A percentile compares a stretch with the other conserved stretches of the same genome.
phyloP scores from a whole-genome alignment of 2,797 vertebrate genomes.

The Lithobates sylvaticus region DNA sequence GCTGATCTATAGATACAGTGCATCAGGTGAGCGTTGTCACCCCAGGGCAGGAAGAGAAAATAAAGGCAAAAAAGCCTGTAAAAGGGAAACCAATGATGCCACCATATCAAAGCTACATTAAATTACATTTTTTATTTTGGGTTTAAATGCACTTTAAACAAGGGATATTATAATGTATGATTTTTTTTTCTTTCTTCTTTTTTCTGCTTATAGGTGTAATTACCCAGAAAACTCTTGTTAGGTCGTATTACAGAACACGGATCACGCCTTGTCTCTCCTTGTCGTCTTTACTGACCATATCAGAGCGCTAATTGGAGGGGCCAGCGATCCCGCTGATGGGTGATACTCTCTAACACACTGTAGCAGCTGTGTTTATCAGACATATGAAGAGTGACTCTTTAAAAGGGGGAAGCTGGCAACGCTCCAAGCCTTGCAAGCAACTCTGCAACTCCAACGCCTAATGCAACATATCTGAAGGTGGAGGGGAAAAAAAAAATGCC shows the following conservation, averaged over 20 bases:
- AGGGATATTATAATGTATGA: no score
- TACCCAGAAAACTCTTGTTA: constrained; percentile 29
- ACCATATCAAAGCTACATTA: no score
- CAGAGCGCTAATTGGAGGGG: constrained; percentile 70
- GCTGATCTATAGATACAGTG: no score
- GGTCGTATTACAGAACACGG: constrained; percentile 64
- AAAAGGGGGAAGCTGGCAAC: constrained; percentile 74
- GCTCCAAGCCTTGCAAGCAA: constrained; percentile 71
- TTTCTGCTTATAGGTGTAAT: background rate
- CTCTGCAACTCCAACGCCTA: constrained; percentile 69
- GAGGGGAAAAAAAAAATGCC: constrained; percentile 62
- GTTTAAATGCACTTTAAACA: no score
- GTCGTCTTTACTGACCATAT: constrained; percentile 69
- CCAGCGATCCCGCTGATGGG: constrained; percentile 69
- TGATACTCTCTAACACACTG: constrained; percentile 71
- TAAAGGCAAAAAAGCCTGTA: no score
- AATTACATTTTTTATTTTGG: no score
- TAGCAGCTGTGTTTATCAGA: constrained; percentile 73
- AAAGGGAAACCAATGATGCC: no score
- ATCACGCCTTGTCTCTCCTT: constrained; percentile 65
- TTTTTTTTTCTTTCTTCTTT: no score
- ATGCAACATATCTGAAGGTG: constrained; percentile 65
- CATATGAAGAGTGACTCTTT: constrained; percentile 75
- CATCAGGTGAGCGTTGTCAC: no score
- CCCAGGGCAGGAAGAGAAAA: no score